Evolutionary conservation across 2,888 invertebrate genomes (phyloP), one percentile per base, ranked within the genome.

Genomic region (Marronus borbonicus): DNA sequence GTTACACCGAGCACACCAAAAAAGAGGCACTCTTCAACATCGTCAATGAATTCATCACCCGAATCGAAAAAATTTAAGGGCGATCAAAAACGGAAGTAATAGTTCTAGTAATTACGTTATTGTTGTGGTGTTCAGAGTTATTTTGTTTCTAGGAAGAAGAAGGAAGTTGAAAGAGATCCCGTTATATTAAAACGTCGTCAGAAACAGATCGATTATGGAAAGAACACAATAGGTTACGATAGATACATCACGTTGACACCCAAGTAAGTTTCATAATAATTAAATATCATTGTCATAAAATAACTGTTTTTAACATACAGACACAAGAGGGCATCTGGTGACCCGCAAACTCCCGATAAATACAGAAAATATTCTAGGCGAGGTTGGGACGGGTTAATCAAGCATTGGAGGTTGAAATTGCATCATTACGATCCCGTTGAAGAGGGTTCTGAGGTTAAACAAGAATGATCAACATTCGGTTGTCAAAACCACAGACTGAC

Each of bases 181-280:
- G 89, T 85, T 3, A 88, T 95, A 31, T 88, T 98, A 78, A 89
- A 91, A 58, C 92, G 98, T 80, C 91, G 98, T 62, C 97, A 97
- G 86, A 98, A 98, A 88, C 97, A 97, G 89, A 95, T 98, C 84
- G 97, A 97, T 88, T 98, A 96, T 89, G 98, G 98, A 12, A 98
- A 97, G 89, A 97, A 97, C 85, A 98, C 98, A 39, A 89, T 94
- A 81, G 96, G 96, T 58, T 98, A 98, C 87, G 93, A 94, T 82
- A 93, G 93, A 88, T 98, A 96, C 83, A 85, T 90, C 10, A 89
- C 91, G 82, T 83, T 89, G 83, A 92, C 97, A 62, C 94, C 95
- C 58, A 91, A 91, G 95, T 96, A 90, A 90, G 91, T 89, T 36
- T 76, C 28, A 14, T 7, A 17, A 12, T 10, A 60, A 24, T 8